A percentile compares a stretch with the other conserved stretches of the same genome.
Evolutionary conservation across 2,797 vertebrate genomes (phyloP).

Genomic region (Okamejei kenojei): DNA sequence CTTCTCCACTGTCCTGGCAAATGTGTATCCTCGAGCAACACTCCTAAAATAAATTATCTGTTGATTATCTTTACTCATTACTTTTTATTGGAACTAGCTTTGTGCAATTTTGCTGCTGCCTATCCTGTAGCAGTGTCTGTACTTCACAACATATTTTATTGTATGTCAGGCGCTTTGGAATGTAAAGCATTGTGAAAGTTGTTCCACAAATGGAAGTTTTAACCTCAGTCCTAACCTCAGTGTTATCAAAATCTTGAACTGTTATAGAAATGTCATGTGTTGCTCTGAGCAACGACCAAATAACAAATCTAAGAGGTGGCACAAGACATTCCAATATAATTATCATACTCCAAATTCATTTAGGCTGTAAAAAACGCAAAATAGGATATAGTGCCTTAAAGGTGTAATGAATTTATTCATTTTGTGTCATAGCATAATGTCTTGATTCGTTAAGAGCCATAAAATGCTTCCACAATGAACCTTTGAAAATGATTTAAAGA

Average conservation of each 20-base stretch:
- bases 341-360: neutral
- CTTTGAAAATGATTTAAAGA: slow-evolving; percentile 15
- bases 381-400: neutral
- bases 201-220: neutral
- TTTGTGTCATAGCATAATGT: neutral
- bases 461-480: neutral
- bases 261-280: neutral
- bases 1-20: neutral
- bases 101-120: neutral
- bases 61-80: neutral
- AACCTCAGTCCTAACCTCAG: neutral
- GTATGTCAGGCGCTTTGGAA: neutral
- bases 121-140: neutral
- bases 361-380: neutral
- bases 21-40: neutral
- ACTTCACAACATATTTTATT: neutral
- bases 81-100: neutral
- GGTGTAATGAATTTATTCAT: neutral
- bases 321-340: neutral
- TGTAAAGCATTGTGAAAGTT: neutral
- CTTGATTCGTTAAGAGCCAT: neutral
- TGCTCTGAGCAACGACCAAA: neutral
- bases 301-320: neutral
- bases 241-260: neutral
- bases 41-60: neutral